Conservation (phyloP, 2,888 invertebrate genomes). For the Trissonchulus sp. region DNA sequence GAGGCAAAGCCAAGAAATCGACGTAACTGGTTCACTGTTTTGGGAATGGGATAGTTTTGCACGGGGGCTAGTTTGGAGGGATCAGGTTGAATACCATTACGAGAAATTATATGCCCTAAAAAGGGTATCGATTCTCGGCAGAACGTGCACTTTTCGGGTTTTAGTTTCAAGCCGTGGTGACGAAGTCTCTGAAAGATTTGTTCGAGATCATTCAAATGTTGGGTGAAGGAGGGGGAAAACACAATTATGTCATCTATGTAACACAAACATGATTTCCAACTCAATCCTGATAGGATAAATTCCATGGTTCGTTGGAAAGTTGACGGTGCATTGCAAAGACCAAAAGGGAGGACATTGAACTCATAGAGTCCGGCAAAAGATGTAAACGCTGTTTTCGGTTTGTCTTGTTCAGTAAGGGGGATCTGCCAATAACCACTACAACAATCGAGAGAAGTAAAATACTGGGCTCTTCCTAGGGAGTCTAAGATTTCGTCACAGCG, state of each 20-base stretch:
- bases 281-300: neutral
- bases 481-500: too few relatives aligned
- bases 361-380: too few relatives aligned
- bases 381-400: too few relatives aligned
- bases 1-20: too few relatives aligned
- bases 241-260: too few relatives aligned
- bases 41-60: conserved; percentile 8
- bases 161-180: neutral
- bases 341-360: too few relatives aligned
- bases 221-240: neutral
- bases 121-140: neutral
- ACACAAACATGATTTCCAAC: conserved; percentile 14
- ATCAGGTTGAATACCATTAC: too few relatives aligned
- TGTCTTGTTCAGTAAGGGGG: neutral
- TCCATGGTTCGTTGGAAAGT: conserved; percentile 11
- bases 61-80: neutral
- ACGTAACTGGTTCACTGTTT: neutral
- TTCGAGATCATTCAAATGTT: neutral
- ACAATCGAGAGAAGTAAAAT: conserved; percentile 27
- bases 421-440: conserved; percentile 31
- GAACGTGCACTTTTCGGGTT: conserved; percentile 7
- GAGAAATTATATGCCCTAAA: conserved; percentile 17
- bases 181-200: neutral
- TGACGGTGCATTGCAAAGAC: too few relatives aligned
- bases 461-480: too few relatives aligned